Conservation (phyloP, 2,797 vertebrate genomes). For the Tenualosa thibaudeaui region DNA sequence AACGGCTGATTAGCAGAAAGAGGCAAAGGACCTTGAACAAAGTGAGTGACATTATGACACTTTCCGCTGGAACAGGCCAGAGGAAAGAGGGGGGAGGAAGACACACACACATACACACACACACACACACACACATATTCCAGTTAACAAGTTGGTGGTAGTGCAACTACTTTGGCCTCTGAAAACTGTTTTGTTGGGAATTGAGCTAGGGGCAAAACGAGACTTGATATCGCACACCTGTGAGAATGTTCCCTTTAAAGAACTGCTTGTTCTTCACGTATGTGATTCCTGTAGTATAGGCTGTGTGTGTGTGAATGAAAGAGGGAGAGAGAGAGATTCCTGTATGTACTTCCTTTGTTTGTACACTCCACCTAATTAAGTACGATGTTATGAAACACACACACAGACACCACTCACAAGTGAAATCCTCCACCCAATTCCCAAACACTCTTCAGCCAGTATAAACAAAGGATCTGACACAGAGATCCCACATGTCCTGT, state of each 20-base stretch:
- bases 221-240: constrained; percentile 13
- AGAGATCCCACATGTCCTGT: background rate
- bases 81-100: background rate
- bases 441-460: background rate
- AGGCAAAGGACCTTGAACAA: constrained; percentile 12
- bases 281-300: constrained; percentile 2
- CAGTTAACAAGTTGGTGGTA: background rate
- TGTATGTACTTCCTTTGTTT: background rate
- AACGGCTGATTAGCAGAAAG: background rate
- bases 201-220: background rate
- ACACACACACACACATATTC: constrained; percentile 18
- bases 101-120: background rate
- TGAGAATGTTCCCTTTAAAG: background rate
- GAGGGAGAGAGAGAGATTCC: too few species aligned
- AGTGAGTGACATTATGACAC: constrained; percentile 9
- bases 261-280: background rate
- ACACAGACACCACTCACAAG: background rate
- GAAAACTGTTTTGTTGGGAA: background rate
- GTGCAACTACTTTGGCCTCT: background rate
- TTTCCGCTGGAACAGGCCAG: constrained; percentile 12
- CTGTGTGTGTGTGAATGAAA: constrained; percentile 18
- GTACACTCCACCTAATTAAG: background rate
- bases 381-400: background rate
- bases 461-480: background rate
- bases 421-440: background rate